Percentiles rank a stretch among this genome's conserved stretches.
Conservation (phyloP, 2,797 vertebrate genomes). For the Premnoplex brunnescens region DNA sequence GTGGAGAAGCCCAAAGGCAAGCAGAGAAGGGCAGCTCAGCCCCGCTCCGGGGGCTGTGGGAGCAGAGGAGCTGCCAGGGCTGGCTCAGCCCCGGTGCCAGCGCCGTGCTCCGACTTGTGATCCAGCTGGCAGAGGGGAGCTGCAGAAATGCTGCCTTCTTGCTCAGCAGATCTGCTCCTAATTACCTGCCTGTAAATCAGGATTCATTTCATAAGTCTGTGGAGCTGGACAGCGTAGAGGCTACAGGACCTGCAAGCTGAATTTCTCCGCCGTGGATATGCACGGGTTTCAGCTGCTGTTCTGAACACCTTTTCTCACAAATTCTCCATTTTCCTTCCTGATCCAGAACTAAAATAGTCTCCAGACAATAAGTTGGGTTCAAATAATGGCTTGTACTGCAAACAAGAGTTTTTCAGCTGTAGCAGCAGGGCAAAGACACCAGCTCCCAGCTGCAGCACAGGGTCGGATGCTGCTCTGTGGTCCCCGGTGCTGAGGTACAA, state of each 20-base stretch:
- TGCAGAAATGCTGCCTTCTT: neutral
- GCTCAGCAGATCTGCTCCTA: slow-evolving; percentile 55
- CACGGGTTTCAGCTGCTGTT: neutral
- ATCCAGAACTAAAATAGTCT: neutral
- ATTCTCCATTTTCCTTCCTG: neutral
- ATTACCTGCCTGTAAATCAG: slow-evolving; percentile 53
- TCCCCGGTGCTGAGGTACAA: neutral
- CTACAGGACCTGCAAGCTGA: neutral
- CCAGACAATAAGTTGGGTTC: neutral
- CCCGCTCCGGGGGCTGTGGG: neutral
- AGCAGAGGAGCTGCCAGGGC: neutral
- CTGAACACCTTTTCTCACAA: neutral
- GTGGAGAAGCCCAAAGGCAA: neutral
- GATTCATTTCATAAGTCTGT: slow-evolving; percentile 9
- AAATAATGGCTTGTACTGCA: fast-evolving
- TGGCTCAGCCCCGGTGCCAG: neutral
- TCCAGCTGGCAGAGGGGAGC: slow-evolving; percentile 28
- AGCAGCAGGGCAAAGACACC: neutral
- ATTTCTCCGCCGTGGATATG: neutral
- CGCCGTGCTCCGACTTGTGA: fast-evolving
- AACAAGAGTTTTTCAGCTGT: neutral
- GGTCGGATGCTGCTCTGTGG: neutral
- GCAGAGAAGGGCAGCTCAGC: neutral
- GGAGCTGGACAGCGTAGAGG: neutral
- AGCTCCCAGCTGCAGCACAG: neutral